Percentiles rank a stretch among this genome's conserved stretches.
phyloP scores from a whole-genome alignment of 2,113 vertebrate genomes.

The Grus americana region DNA sequence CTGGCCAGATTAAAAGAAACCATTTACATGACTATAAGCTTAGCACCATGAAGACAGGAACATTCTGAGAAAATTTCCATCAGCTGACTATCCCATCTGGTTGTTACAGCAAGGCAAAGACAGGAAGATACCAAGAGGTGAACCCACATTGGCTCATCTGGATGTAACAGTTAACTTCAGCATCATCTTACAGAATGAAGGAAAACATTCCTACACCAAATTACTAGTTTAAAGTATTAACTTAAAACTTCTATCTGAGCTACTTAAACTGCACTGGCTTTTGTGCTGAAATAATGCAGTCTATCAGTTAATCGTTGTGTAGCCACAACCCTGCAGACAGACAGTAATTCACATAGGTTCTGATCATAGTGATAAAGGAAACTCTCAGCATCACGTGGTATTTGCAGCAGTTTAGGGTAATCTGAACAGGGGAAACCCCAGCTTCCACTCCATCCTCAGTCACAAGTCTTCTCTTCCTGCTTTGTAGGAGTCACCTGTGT shows the following conservation, averaged over 20 bases:
- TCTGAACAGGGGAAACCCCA: neutral
- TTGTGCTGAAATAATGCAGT: neutral
- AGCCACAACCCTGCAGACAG: neutral
- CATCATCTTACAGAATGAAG: neutral
- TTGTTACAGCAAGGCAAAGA: neutral
- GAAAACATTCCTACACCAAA: neutral
- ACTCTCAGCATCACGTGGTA: neutral
- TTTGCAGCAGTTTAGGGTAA: neutral
- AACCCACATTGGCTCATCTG: neutral
- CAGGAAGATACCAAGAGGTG: neutral
- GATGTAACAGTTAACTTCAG: neutral
- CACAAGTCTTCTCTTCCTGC: neutral
- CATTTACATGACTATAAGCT: neutral
- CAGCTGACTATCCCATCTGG: neutral
- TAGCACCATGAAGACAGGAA: neutral
- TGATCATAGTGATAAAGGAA: neutral
- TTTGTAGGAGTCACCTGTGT: neutral
- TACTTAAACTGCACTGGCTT: neutral
- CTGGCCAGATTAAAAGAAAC: too few relatives aligned
- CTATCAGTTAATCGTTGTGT: neutral
- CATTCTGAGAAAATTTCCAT: neutral
- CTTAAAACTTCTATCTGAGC: neutral
- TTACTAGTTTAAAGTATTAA: neutral
- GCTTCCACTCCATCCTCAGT: neutral
- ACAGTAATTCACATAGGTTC: neutral